Evolutionary conservation across 2,888 invertebrate genomes (phyloP), one percentile per base, ranked within the genome.

Genomic region (Helicoverpa assulta): DNA sequence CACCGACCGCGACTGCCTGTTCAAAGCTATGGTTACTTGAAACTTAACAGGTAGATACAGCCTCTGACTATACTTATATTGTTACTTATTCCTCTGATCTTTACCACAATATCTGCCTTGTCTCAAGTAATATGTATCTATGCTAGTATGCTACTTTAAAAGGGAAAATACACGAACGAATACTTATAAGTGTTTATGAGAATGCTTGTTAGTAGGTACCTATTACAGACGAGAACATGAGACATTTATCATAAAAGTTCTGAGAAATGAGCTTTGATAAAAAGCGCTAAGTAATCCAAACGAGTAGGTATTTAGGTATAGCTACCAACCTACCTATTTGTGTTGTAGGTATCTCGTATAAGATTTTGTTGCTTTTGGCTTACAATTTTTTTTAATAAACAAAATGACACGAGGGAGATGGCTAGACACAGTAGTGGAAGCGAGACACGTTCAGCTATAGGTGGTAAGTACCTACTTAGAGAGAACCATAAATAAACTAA

Each of bases 1-100:
- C 91, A 94, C 90, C 94, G 95, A 95, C 95, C 95, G 93, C 90
- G 82, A 69, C 65, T 66, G 87, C 87, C 83, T 85, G 85, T 85
- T 84, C 78, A 76, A 78, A 83, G 82, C 85, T 84, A 81, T 78
- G 80, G 80, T 83, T 81, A 85, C 77, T 83, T 83, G 69, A 78
- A 85, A 84, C 78, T 77, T 83, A 80, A 73, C 85, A 85, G 81
- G 86, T 84, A 85, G 83, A 83, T 76, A 82, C 78, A 73, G 75
- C 74, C 73, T 75, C 62, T 68, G 62, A 33, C 64, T 66, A 63
- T 54, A 59, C 52, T 55, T 73, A 40, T 64, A 62, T 76, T 76
- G 67, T 65, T 67, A 40, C 21, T 57, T 58, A 58, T 66, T 58
- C 60, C 54, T 40, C 16, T 18, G 53, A 56, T 50, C 67, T 70